These are phyloP conservation scores for Pentalonia nigronervosa DNA, from an alignment of 1,140 invertebrate species.

Conservation along the genomic window DNA sequence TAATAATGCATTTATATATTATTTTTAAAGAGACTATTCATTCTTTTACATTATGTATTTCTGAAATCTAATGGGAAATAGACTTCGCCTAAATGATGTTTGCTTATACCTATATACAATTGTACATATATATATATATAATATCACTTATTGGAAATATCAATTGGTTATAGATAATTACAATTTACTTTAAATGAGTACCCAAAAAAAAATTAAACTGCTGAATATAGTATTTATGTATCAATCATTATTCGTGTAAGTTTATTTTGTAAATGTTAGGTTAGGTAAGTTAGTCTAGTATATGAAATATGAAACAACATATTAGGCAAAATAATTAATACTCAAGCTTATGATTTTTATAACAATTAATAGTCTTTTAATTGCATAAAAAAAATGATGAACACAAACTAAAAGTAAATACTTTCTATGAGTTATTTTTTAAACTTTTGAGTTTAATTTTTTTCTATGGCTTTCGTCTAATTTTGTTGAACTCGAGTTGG, in stretches of 20 bases:
- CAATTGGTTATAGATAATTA: neutral
- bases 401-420: neutral
- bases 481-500: neutral
- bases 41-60: neutral
- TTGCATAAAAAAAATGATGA: neutral
- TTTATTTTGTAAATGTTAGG: neutral
- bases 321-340: neutral
- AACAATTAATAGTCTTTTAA: neutral
- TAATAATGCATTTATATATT: neutral
- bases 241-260: neutral
- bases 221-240: neutral
- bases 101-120: too few species aligned
- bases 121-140: too few species aligned
- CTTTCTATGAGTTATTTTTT: neutral
- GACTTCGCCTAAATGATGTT: too few species aligned
- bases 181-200: neutral
- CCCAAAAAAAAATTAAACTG: neutral
- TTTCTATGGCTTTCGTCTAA: neutral
- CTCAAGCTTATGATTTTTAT: neutral
- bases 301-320: neutral
- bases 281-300: neutral
- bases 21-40: neutral
- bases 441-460: neutral
- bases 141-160: neutral
- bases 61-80: too few species aligned